A percentile compares a stretch with the other conserved stretches of the same genome.
Evolutionary conservation across 2,888 invertebrate genomes (phyloP).

Genomic region (Nowickia ferox): DNA sequence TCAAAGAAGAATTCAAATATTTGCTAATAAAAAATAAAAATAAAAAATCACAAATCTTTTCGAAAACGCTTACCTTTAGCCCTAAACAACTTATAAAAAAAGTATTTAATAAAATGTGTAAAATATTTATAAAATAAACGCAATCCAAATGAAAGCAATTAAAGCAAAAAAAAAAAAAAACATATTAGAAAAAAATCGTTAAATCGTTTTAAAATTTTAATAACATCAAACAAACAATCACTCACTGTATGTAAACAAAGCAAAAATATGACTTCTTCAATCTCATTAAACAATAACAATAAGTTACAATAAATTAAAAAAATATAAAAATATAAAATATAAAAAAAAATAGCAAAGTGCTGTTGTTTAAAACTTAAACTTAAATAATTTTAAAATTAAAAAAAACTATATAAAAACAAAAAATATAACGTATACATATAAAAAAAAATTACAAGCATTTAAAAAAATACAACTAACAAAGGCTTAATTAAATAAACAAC

Average conservation of each 20-base stretch:
- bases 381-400: neutral
- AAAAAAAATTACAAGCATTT: slow-evolving; percentile 53
- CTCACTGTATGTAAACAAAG: slow-evolving; percentile 40
- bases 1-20: neutral
- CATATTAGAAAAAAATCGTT: slow-evolving; percentile 4
- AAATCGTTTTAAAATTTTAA: slow-evolving; percentile 37
- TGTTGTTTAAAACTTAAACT: slow-evolving; percentile 23
- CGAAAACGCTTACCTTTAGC: neutral
- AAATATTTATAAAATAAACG: neutral
- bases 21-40: neutral
- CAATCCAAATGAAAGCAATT: slow-evolving; percentile 1
- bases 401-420: neutral
- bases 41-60: neutral
- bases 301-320: neutral
- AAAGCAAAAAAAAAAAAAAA: slow-evolving; percentile 1
- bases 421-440: slow-evolving; percentile 12
- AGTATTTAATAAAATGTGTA: slow-evolving; percentile 1
- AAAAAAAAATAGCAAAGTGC: neutral
- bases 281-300: slow-evolving; percentile 25
- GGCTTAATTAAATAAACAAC: slow-evolving; percentile 58
- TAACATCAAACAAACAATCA: slow-evolving; percentile 32
- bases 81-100: neutral
- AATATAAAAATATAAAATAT: neutral
- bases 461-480: slow-evolving; percentile 46
- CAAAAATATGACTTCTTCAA: slow-evolving; percentile 22